Evolutionary conservation across 2,888 invertebrate species (phyloP).

Genomic region (Cantharis nigra): DNA sequence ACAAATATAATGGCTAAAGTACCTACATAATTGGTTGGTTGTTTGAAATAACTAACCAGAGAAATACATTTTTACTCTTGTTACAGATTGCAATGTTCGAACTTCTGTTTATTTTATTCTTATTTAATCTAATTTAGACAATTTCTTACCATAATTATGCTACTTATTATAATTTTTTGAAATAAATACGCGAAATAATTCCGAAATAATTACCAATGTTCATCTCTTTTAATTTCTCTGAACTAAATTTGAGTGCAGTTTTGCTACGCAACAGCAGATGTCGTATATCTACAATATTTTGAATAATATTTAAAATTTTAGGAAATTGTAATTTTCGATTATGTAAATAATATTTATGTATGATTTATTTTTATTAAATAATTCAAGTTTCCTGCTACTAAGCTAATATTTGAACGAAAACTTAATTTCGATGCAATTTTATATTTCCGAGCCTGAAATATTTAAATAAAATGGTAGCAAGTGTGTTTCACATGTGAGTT

Average conservation of each 20-base stretch:
- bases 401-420: neutral
- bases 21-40: too few species aligned
- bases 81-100: too few species aligned
- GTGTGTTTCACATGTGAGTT: constrained; percentile 17
- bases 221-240: neutral
- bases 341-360: neutral
- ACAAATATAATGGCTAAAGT: too few species aligned
- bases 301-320: neutral
- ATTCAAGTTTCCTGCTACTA: neutral
- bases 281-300: neutral
- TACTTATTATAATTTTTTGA: neutral
- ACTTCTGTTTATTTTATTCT: too few species aligned
- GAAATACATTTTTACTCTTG: too few species aligned
- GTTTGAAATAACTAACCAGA: too few species aligned
- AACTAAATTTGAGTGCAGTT: neutral
- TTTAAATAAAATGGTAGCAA: constrained; percentile 9
- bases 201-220: neutral
- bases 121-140: too few species aligned
- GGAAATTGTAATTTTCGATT: neutral
- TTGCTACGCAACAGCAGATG: neutral
- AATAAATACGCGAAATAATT: neutral
- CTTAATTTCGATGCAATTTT: neutral
- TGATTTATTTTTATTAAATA: neutral
- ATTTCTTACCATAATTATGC: too few species aligned
- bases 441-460: neutral